Percentiles rank a stretch among this genome's conserved stretches.
These are phyloP conservation scores for Acanthurus leucopareius DNA, from an alignment of 2,797 vertebrate species.

Conservation along the genomic window DNA sequence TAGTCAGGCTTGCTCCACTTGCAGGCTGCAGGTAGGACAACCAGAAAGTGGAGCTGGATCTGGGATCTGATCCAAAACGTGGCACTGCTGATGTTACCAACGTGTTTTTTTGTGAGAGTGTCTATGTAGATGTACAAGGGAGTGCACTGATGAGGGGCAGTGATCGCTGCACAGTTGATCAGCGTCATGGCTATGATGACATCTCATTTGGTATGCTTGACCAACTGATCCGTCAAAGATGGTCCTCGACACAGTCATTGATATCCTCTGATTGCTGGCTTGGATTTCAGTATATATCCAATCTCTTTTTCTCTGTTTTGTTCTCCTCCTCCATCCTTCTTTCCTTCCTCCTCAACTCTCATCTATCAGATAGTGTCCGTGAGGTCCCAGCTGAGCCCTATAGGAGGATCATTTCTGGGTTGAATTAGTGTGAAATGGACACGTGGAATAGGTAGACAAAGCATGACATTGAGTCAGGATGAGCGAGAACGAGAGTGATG, in stretches of 20 bases:
- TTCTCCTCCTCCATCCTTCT: slow-evolving; percentile 59
- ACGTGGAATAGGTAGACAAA: slow-evolving; percentile 87
- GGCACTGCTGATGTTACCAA: slow-evolving; percentile 24
- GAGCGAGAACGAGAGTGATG: slow-evolving; percentile 78
- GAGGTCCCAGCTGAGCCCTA: slow-evolving; percentile 84
- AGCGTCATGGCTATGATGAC: slow-evolving; percentile 34
- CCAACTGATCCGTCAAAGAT: slow-evolving; percentile 60
- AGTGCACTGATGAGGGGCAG: slow-evolving; percentile 12
- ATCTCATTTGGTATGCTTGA: slow-evolving; percentile 62
- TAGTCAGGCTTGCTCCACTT: slow-evolving; percentile 81
- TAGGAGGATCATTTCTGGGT: slow-evolving; percentile 84
- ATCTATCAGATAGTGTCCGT: slow-evolving; percentile 75
- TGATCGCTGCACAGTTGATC: slow-evolving; percentile 21
- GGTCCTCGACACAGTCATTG: slow-evolving; percentile 63
- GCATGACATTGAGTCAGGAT: slow-evolving; percentile 86
- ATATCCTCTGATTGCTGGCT: slow-evolving; percentile 70
- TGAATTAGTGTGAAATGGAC: slow-evolving; percentile 87
- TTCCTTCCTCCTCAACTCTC: slow-evolving; percentile 71
- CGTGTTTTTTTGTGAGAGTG: slow-evolving; percentile 25
- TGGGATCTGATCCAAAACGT: slow-evolving; percentile 66
- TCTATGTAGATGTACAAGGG: slow-evolving; percentile 12
- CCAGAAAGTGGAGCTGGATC: slow-evolving; percentile 74
- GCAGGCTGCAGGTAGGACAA: slow-evolving; percentile 74
- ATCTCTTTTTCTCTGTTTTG: slow-evolving; percentile 60
- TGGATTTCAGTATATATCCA: slow-evolving; percentile 76